phyloP scores from a whole-genome alignment of 1,140 invertebrate genomes.

The Sycophaga agraensis region DNA sequence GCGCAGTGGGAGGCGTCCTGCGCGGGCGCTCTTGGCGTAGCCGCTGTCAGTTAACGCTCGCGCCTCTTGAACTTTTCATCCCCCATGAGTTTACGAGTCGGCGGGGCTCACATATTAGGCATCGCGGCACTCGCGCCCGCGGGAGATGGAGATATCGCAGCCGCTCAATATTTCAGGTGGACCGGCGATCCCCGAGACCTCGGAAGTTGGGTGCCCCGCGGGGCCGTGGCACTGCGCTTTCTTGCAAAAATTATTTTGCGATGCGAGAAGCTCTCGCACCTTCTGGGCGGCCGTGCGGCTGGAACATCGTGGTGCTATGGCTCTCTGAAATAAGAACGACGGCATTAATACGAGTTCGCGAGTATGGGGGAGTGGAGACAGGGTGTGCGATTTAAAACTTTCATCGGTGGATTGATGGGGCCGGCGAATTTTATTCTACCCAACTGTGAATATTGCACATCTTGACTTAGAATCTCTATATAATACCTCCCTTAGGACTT shows the following conservation, averaged over 20 bases:
- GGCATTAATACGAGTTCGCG: not conserved
- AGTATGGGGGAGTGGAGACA: not conserved
- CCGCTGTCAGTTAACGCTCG: not conserved
- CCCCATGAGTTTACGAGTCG: slow-evolving; percentile 5
- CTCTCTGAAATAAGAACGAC: slow-evolving; percentile 9
- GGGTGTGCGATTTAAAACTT: not conserved
- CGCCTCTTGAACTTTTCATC: slow-evolving; percentile 18
- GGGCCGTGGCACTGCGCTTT: not conserved
- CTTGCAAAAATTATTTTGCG: not conserved
- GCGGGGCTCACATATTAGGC: not conserved
- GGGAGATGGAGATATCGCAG: not conserved
- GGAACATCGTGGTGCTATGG: not conserved
- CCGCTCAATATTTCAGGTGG: slow-evolving; percentile 6
- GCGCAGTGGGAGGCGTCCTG: not conserved
- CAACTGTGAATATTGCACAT: too few species aligned
- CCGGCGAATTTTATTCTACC: too few species aligned
- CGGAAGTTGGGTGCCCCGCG: not conserved
- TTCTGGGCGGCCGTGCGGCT: too few species aligned
- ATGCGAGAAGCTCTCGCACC: not conserved
- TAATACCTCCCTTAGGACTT: too few species aligned
- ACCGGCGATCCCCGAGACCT: not conserved
- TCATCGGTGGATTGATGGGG: not conserved
- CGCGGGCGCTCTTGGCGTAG: not conserved
- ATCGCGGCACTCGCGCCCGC: not conserved
- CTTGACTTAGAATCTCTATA: too few species aligned